Conservation (phyloP, 2,888 invertebrate species). For the Trichopria drosophilae region DNA sequence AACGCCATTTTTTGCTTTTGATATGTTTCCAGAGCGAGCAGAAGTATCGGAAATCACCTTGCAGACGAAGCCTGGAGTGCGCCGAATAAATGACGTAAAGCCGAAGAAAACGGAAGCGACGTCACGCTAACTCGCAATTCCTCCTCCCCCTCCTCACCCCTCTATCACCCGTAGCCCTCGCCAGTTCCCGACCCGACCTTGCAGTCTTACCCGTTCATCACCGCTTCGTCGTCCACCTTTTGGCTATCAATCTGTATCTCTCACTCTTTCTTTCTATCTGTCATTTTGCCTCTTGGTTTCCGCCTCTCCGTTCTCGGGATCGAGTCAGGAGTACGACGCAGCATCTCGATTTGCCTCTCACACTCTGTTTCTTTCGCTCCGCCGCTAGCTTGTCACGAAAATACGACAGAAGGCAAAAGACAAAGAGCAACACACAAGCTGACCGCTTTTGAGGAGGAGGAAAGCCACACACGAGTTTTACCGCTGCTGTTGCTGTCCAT, state of each 20-base stretch:
- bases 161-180: slow-evolving; percentile 24
- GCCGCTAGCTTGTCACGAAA: slow-evolving; percentile 22
- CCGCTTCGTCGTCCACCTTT: slow-evolving; percentile 36
- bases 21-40: slow-evolving; percentile 51
- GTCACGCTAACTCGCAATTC: slow-evolving; percentile 53
- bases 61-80: slow-evolving; percentile 52
- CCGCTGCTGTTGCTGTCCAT: no score
- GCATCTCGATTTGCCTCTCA: neutral
- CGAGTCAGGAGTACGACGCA: slow-evolving; percentile 12
- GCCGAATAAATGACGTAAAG: slow-evolving; percentile 57
- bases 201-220: slow-evolving; percentile 63
- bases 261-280: slow-evolving; percentile 28
- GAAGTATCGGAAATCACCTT: slow-evolving; percentile 46
- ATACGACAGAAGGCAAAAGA: slow-evolving; percentile 19
- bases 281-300: slow-evolving; percentile 21
- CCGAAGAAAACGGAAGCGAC: slow-evolving; percentile 54
- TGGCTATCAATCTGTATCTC: slow-evolving; percentile 27
- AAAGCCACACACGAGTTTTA: no score
- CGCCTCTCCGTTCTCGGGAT: slow-evolving; percentile 17
- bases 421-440: neutral
- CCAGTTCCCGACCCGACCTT: slow-evolving; percentile 33
- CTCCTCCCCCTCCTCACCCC: slow-evolving; percentile 11
- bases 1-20: slow-evolving; percentile 53
- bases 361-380: slow-evolving; percentile 14
- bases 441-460: no score